Evolutionary conservation across 1,140 invertebrate genomes (phyloP).

Genomic region (Homalodisca vitripennis): DNA sequence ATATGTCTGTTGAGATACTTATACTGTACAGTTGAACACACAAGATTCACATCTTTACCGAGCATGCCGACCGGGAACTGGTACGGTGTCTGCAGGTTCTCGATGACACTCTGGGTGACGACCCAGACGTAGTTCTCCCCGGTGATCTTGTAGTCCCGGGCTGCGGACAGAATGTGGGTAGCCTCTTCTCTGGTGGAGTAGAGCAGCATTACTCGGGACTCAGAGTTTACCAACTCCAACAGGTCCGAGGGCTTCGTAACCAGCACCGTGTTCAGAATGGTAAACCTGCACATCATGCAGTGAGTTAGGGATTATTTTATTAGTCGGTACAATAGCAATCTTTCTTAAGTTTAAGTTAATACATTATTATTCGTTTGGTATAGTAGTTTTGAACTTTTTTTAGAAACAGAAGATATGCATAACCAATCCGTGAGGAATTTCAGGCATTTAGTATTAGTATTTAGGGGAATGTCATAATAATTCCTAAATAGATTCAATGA

Average conservation of each 20-base stretch:
- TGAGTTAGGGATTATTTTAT: too few species aligned
- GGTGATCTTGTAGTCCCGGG: conserved; percentile 80
- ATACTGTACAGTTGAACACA: too few species aligned
- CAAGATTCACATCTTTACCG: conserved; percentile 76
- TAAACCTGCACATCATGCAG: conserved; percentile 55
- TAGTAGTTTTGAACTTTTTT: too few species aligned
- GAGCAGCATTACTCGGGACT: conserved; percentile 90
- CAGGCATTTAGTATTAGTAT: too few species aligned
- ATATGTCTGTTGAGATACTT: too few species aligned
- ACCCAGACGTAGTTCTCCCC: conserved; percentile 97
- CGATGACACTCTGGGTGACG: conserved; percentile 92
- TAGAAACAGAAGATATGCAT: too few species aligned
- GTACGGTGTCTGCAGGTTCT: conserved; percentile 64
- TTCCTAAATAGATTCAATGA: too few species aligned
- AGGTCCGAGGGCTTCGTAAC: conserved; percentile 68
- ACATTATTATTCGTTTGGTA: too few species aligned
- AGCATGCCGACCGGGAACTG: conserved; percentile 92
- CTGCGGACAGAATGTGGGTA: conserved; percentile 75
- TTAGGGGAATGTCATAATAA: too few species aligned
- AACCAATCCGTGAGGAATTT: too few species aligned
- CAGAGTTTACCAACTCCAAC: conserved; percentile 79
- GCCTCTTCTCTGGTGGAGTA: conserved; percentile 90
- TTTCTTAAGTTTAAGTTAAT: too few species aligned
- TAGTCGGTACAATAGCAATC: too few species aligned
- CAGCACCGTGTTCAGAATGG: conserved; percentile 79